These are phyloP conservation scores for Metalampra italica DNA, from an alignment of 2,888 invertebrate species.

Conservation along the genomic window DNA sequence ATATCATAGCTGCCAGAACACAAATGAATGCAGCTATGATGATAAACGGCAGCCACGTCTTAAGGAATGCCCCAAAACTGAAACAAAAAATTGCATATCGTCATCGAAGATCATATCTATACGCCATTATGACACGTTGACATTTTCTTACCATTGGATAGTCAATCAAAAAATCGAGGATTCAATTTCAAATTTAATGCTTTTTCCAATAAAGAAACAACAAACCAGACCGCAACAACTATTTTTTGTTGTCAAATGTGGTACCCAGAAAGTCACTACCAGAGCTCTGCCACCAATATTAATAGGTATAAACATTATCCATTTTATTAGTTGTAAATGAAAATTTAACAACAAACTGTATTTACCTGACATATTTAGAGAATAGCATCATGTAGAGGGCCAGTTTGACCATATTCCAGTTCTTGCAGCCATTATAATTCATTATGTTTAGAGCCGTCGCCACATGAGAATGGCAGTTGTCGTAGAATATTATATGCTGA, in stretches of 20 bases:
- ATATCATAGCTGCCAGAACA: constrained; percentile 36
- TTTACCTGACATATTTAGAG: constrained; percentile 88
- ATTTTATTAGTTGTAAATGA: no score
- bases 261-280: no score
- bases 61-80: constrained; percentile 83
- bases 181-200: no score
- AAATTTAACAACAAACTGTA: no score
- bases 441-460: constrained; percentile 95
- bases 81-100: constrained; percentile 45
- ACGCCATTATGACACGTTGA: no score
- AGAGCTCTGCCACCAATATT: no score
- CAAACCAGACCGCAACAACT: no score
- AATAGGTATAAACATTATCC: no score
- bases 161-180: no score
- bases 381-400: constrained; percentile 84
- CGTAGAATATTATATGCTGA: constrained; percentile 96
- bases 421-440: constrained; percentile 87
- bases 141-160: neutral
- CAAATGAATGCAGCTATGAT: constrained; percentile 68
- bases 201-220: no score
- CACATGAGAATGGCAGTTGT: constrained; percentile 99
- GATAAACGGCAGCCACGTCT: constrained; percentile 91
- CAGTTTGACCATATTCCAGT: constrained; percentile 96
- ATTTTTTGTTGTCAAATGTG: no score
- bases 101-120: no score